These are phyloP conservation scores for Rugalucina vietnamica DNA, from an alignment of 2,888 invertebrate genomes.

Conservation along the genomic window DNA sequence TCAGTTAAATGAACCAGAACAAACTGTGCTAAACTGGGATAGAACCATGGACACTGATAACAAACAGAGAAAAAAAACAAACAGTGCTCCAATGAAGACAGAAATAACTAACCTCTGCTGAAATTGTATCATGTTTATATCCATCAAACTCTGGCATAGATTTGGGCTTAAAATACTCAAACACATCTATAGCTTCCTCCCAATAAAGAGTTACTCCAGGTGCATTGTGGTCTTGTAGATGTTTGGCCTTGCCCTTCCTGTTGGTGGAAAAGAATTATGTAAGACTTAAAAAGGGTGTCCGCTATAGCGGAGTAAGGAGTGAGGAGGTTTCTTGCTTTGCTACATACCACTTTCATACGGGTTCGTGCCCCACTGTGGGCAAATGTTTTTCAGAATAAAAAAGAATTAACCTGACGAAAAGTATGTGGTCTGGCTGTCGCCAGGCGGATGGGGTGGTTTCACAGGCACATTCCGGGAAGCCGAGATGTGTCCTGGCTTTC, in stretches of 20 bases:
- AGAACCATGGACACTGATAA: neutral
- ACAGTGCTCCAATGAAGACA: neutral
- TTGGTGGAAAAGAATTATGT: no score
- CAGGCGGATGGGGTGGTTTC: no score
- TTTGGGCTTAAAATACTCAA: constrained; percentile 92
- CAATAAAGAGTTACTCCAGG: constrained; percentile 84
- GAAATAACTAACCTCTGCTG: constrained; percentile 88
- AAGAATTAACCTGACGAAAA: no score
- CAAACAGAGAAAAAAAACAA: neutral
- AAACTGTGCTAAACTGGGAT: neutral
- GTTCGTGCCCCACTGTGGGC: no score
- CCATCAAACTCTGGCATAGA: constrained; percentile 91
- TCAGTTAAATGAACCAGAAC: neutral
- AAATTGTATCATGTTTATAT: constrained; percentile 90
- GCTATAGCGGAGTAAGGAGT: no score
- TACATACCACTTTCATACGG: no score
- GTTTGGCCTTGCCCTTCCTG: constrained; percentile 56
- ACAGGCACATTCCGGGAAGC: no score
- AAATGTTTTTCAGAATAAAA: no score
- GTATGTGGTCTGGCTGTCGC: no score
- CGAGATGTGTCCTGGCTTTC: no score
- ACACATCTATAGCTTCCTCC: constrained; percentile 83
- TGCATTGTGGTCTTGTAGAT: constrained; percentile 89
- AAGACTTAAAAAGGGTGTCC: no score
- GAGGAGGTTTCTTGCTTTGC: no score